Evolutionary conservation across 2,113 vertebrate genomes (phyloP).

Genomic region (Sebastes fasciatus): DNA sequence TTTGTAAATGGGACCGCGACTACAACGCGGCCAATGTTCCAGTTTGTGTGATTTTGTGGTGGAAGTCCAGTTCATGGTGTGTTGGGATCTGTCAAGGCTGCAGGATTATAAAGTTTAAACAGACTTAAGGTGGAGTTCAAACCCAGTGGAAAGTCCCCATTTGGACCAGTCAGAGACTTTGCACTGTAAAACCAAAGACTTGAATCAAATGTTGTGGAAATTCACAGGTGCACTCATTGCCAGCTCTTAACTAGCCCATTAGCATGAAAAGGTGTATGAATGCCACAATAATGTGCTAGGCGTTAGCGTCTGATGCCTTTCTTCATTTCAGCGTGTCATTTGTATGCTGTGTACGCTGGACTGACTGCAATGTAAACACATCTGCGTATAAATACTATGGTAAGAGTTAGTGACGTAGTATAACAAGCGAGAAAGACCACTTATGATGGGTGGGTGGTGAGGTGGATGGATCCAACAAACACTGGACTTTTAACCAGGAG

Average conservation of each 20-base stretch:
- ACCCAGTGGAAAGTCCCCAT: conserved; percentile 43
- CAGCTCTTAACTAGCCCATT: not conserved
- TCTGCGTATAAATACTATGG: too few species aligned
- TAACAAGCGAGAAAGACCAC: too few species aligned
- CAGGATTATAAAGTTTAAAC: conserved; percentile 29
- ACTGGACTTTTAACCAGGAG: too few species aligned
- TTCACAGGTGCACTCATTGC: conserved; percentile 1
- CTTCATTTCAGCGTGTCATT: too few species aligned
- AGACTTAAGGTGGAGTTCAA: conserved; percentile 24
- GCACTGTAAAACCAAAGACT: conserved; percentile 4
- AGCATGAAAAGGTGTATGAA: too few species aligned
- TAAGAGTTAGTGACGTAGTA: too few species aligned
- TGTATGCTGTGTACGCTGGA: too few species aligned
- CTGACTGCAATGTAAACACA: too few species aligned
- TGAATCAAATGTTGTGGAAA: not conserved
- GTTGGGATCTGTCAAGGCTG: conserved; percentile 47
- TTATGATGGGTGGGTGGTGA: too few species aligned
- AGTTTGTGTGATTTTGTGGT: conserved; percentile 51
- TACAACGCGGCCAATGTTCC: conserved; percentile 8
- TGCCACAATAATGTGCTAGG: too few species aligned
- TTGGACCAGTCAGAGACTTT: not conserved
- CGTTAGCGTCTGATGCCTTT: too few species aligned
- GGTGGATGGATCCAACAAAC: too few species aligned
- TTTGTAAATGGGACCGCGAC: conserved; percentile 32
- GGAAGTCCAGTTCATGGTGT: conserved; percentile 23